Evolutionary conservation across 2,113 vertebrate genomes (phyloP), one percentile per base, ranked within the genome.

Genomic region (Chaetodon auriga): DNA sequence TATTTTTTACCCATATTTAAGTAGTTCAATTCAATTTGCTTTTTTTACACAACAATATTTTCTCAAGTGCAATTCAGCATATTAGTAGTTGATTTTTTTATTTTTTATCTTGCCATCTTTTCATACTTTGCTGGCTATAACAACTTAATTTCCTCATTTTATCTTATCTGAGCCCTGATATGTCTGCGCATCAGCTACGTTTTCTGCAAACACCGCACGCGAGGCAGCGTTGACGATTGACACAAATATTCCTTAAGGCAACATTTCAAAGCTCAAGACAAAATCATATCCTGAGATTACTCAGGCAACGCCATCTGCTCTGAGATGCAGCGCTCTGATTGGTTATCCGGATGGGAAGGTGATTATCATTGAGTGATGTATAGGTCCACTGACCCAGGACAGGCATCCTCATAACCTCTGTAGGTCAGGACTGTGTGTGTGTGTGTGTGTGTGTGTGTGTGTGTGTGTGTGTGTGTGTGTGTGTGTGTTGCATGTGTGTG

Each of bases 221-320:
- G 19, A 71, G 23, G 38, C 46, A 43, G 8, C 14, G 3, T 2
- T 4, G 7, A 64, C 53, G 66, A 81, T 53, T 83, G 15, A 70
- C 45, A 54, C 21, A 82, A 35, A 80, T 68, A 54, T 84, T 87
- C 68, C 23, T 76, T 2, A 68, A 86, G n/a, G n/a, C 58, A 25
- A 45, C 75, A 41, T n/a, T 62, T 79, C 6, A 69, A 68, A 61
- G 77, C 82, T 82, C 65, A 64, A 75, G 68, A 80, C 30, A 68
- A 82, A 86, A 36, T 86, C 82, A 78, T 80, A 73, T 11, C 23
- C 5, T 2, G 63, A 87, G 84, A 83, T 92, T 87, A 91, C 49
- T 49, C 57, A 75, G 61, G 54, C n/a, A 18, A 66, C 7, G 75
- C 82, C 85, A 91, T 89, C 85, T 88, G 91, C 87, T 87, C 79